Percentiles rank a stretch among this genome's conserved stretches.
Evolutionary conservation across 2,113 vertebrate species (phyloP).

Genomic region (human): GRCh38 chr3:143016001-143016500

Average conservation of each 20-base stretch:
- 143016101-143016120: background rate
- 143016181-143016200: background rate
- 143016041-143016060: constrained; percentile 2
- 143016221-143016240: constrained; percentile 68
- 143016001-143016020: background rate
- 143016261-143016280: constrained; percentile 98
- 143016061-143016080: background rate
- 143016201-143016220: background rate
- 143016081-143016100: constrained; percentile 30
- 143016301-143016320: constrained; percentile 97
- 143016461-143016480: background rate
- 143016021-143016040: background rate
- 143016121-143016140: background rate
- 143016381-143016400: too few relatives aligned
- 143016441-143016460: background rate
- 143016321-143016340: constrained; percentile 97
- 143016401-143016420: background rate
- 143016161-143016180: background rate
- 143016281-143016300: constrained; percentile 99
- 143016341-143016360: constrained; percentile 98
- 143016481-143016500: constrained; percentile 5
- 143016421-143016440: background rate
- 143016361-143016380: constrained; percentile 92
- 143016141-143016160: background rate
- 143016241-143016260: constrained; percentile 88